Evolutionary conservation across 2,797 vertebrate species (phyloP).

Genomic region (Sparidentex hasta): DNA sequence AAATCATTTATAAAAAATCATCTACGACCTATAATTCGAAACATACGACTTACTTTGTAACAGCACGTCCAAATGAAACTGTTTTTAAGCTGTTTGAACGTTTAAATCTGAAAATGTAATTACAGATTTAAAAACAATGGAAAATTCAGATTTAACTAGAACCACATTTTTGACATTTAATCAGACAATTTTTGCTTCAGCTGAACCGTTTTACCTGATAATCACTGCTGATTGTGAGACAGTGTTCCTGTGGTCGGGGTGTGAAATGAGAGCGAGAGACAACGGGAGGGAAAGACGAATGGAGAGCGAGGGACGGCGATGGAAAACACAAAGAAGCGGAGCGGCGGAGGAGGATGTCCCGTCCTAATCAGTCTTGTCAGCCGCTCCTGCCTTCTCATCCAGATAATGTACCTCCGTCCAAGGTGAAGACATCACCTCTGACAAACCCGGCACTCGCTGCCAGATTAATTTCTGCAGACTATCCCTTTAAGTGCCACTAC

Average conservation of each 20-base stretch:
- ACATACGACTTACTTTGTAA: too few relatives aligned
- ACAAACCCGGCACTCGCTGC: slow-evolving; percentile 32
- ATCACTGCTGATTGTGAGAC: neutral
- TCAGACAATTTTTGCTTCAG: too few relatives aligned
- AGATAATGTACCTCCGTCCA: slow-evolving; percentile 66
- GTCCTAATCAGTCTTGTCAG: slow-evolving; percentile 46
- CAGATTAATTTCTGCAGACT: slow-evolving; percentile 62
- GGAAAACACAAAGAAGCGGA: neutral
- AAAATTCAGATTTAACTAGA: neutral
- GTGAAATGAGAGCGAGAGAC: neutral
- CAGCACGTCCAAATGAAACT: too few relatives aligned
- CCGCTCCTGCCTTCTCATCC: slow-evolving; percentile 58
- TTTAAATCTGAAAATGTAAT: neutral
- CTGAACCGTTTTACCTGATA: neutral
- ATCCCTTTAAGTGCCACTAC: slow-evolving; percentile 60
- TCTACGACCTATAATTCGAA: too few relatives aligned
- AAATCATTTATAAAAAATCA: too few relatives aligned
- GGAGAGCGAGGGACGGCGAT: neutral
- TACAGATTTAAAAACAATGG: neutral
- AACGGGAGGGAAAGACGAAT: too few relatives aligned
- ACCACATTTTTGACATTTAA: neutral
- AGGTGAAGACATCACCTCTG: slow-evolving; percentile 71
- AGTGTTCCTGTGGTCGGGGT: neutral
- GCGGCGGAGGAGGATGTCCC: slow-evolving; percentile 13
- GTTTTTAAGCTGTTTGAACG: neutral